These are phyloP conservation scores for Sus cebifrons DNA, from an alignment of 2,797 vertebrate genomes.

Conservation along the genomic window DNA sequence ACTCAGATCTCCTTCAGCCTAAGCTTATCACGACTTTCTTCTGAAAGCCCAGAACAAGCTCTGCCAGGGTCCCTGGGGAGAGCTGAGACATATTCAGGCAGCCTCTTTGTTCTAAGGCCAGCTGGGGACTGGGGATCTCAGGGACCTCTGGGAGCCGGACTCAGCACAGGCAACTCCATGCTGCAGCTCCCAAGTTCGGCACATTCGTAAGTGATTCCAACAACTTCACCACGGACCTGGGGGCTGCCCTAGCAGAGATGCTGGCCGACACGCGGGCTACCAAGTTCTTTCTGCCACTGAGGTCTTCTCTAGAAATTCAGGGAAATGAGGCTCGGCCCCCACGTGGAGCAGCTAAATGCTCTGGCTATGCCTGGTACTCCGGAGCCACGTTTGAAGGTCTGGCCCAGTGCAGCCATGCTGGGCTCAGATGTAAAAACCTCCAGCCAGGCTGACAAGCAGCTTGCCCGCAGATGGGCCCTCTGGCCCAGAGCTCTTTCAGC, in stretches of 20 bases:
- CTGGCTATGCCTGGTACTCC: not conserved
- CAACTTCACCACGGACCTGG: not conserved
- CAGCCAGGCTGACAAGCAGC: constrained; percentile 63
- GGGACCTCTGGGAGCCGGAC: not conserved
- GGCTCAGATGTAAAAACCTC: constrained; percentile 54
- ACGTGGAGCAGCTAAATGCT: constrained; percentile 12
- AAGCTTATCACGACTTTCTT: constrained; percentile 1
- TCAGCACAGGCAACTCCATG: not conserved
- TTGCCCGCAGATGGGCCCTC: not conserved
- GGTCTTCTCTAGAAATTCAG: constrained; percentile 43
- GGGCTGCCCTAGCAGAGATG: not conserved
- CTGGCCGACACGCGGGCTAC: not conserved
- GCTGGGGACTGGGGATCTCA: not conserved
- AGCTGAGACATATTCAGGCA: constrained; percentile 11
- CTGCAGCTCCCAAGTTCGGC: not conserved
- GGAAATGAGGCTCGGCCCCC: constrained; percentile 26
- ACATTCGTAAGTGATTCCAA: not conserved
- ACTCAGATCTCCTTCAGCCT: constrained; percentile 5
- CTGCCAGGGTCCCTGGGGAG: not conserved
- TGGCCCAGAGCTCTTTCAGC: constrained; percentile 2
- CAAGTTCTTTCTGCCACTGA: constrained; percentile 42
- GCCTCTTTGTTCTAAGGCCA: constrained; percentile 37
- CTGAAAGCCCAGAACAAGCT: constrained; percentile 25
- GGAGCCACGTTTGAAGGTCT: constrained; percentile 58
- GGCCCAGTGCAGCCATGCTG: constrained; percentile 36